Base-by-base conservation (phyloP, 2,888 invertebrate genomes). In the Drosophila tanythrix region DNA sequence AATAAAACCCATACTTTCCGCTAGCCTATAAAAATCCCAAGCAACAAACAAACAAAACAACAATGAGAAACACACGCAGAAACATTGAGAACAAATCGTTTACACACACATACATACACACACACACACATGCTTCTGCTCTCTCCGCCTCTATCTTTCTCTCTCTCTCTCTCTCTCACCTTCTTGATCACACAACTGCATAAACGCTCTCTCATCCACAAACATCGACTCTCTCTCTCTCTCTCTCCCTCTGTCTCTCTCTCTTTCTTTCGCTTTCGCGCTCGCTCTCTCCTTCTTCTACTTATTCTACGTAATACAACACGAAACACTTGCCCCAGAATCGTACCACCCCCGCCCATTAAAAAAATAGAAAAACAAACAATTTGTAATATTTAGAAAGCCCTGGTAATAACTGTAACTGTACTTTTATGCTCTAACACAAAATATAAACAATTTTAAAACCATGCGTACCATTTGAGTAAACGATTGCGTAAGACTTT, bases 401-500 rank as follows among this genome's bases (percentile, higher is more conserved):
- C 51, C 70, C 74, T 83, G 82, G 79, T 82, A 73, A 74, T 70
- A 62, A 65, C 53, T 74, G 60, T 80, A 77, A 64, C 25, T 25
- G 25, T 82, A 56, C 56, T 72, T 75, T 80, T 73, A 63, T 74
- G 67, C 36, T 67, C 65, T 67, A 15, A 64, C 60, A 73, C 69
- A 60, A 66, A 69, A 43, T 57, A 35, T 35, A 18, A 27, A 15
- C 36, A 50, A 51, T 31, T 43, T 21, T 10, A 59, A 27, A 21
- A 67, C 66, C 75, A 68, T 75, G 70, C 71, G 88, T 85, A 85
- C 62, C 55, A 69, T 76, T 79, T 79, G 67, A 79, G 70, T 76
- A 73, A 79, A 69, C 36, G 59, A 72, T 79, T 79, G 76, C 66
- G 69, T 72, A 80, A 70, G 65, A 66, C 48, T 72, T 65, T 73